These are phyloP conservation scores for Macroteleia sp. DNA, from an alignment of 2,888 invertebrate species.

Conservation along the genomic window DNA sequence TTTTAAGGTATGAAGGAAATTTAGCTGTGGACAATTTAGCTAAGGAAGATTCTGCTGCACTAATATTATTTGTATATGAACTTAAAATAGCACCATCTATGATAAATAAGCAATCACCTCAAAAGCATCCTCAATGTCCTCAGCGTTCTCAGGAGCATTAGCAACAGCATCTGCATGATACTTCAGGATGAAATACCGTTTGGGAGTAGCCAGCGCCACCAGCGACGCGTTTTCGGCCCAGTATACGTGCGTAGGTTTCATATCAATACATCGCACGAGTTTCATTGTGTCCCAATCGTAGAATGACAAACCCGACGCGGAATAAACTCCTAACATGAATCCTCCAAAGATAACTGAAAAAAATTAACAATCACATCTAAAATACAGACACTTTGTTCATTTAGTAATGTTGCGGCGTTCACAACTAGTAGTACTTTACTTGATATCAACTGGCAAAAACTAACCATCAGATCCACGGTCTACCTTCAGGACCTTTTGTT, in stretches of 20 bases:
- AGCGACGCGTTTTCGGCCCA: conserved; percentile 98
- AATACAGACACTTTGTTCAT: too few species aligned
- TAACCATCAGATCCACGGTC: too few species aligned
- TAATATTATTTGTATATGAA: too few species aligned
- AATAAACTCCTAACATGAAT: conserved; percentile 94
- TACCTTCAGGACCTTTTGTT: too few species aligned
- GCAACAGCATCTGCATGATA: conserved; percentile 94
- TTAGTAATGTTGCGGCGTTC: too few species aligned
- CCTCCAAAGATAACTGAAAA: conserved; percentile 94
- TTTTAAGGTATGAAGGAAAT: too few species aligned
- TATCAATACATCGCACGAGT: conserved; percentile 97
- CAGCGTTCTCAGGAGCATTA: conserved; percentile 89
- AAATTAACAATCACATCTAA: too few species aligned
- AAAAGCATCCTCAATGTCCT: conserved; percentile 96
- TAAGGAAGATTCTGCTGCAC: too few species aligned
- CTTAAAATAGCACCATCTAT: not conserved
- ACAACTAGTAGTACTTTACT: too few species aligned
- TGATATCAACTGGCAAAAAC: too few species aligned
- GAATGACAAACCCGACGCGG: conserved; percentile 94
- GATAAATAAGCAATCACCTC: too few species aligned
- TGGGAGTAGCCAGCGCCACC: conserved; percentile 97
- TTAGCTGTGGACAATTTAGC: too few species aligned
- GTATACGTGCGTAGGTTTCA: conserved; percentile 95
- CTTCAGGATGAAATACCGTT: conserved; percentile 96
- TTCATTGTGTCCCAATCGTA: conserved; percentile 99